These are phyloP conservation scores for Drosophila parthenogenetica DNA, from an alignment of 2,888 invertebrate species.

Conservation along the genomic window DNA sequence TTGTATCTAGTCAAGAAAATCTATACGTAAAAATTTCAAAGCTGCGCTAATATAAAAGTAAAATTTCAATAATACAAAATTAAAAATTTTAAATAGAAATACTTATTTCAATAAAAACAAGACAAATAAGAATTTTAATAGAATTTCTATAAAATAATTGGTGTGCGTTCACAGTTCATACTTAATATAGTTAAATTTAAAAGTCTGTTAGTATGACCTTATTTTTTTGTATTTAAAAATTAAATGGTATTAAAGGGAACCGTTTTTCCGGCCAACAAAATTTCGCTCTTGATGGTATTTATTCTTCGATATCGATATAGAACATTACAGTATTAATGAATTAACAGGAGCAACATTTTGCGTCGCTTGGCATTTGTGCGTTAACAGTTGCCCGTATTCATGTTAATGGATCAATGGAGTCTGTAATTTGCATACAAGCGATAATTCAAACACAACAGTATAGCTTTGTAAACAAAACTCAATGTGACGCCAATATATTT, in stretches of 20 bases:
- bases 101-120: too few species aligned
- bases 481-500: conserved; percentile 4
- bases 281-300: not conserved
- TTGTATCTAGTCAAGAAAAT: too few species aligned
- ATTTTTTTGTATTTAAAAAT: not conserved
- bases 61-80: too few species aligned
- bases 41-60: too few species aligned
- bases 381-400: conserved; percentile 10
- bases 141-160: too few species aligned
- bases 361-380: not conserved
- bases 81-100: too few species aligned
- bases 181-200: not conserved
- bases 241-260: not conserved
- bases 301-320: conserved; percentile 8
- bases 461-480: conserved; percentile 3
- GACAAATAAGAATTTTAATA: too few species aligned
- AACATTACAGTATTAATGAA: not conserved
- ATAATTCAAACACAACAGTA: conserved; percentile 23
- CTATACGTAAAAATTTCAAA: too few species aligned
- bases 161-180: not conserved
- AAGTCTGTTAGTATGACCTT: not conserved
- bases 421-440: not conserved
- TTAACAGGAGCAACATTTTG: conserved; percentile 16
- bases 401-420: conserved; percentile 1
- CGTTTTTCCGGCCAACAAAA: not conserved